These are phyloP conservation scores for Acanthacorydalis orientalis DNA, from an alignment of 2,888 invertebrate genomes.

Conservation along the genomic window DNA sequence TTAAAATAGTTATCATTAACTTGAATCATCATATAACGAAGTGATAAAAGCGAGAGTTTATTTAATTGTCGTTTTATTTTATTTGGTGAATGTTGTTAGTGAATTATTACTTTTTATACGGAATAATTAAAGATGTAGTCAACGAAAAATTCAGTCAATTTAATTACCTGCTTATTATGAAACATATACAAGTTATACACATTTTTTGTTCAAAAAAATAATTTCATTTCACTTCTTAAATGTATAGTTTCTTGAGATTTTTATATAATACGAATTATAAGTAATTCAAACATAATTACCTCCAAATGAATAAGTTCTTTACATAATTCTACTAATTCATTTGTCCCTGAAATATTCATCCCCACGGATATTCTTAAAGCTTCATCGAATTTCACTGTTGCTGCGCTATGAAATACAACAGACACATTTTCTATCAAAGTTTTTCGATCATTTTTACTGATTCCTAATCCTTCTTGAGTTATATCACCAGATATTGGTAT, in stretches of 20 bases:
- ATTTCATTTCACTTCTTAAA: neutral
- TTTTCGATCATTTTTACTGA: constrained; percentile 32
- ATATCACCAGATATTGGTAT: constrained; percentile 46
- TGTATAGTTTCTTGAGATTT: neutral
- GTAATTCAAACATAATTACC: constrained; percentile 24
- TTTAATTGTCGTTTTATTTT: too few relatives aligned
- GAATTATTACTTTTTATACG: too few relatives aligned
- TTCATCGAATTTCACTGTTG: constrained; percentile 70
- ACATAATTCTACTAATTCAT: constrained; percentile 50
- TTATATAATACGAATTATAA: neutral
- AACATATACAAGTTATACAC: too few relatives aligned
- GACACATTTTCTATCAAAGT: constrained; percentile 41
- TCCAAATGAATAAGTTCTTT: constrained; percentile 49
- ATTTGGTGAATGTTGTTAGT: too few relatives aligned
- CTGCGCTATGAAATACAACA: constrained; percentile 68
- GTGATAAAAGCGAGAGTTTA: too few relatives aligned
- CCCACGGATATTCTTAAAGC: constrained; percentile 50
- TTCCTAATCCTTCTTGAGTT: constrained; percentile 37
- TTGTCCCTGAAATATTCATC: constrained; percentile 61
- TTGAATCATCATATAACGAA: too few relatives aligned
- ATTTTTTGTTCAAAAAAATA: too few relatives aligned
- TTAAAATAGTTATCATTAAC: too few relatives aligned
- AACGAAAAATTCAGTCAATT: too few relatives aligned
- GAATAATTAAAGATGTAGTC: too few relatives aligned
- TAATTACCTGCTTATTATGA: too few relatives aligned